Percentiles rank a stretch among this genome's conserved stretches.
Evolutionary conservation across 2,797 vertebrate genomes (phyloP).

Genomic region (Falco rusticolus): DNA sequence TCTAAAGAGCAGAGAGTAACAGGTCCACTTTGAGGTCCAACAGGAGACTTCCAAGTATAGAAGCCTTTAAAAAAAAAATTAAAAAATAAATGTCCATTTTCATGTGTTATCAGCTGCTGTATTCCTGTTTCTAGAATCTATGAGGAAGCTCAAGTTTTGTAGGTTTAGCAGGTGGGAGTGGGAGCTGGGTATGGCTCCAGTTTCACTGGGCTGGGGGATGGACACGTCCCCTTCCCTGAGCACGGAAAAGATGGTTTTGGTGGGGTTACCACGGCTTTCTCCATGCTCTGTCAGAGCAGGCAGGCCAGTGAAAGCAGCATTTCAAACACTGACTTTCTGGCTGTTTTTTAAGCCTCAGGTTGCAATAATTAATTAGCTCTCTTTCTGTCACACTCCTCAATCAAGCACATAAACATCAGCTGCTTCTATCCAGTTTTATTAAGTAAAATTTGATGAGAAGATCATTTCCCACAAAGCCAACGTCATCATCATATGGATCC

Average conservation of each 20-base stretch:
- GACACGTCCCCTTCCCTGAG: background rate
- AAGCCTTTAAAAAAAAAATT: background rate
- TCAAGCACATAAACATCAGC: background rate
- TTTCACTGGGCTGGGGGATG: background rate
- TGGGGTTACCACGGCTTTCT: background rate
- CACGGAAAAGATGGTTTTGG: background rate
- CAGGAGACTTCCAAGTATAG: conserved; percentile 34
- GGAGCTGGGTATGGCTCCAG: background rate
- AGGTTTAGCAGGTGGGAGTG: background rate
- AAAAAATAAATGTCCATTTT: background rate
- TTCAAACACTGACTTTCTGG: background rate
- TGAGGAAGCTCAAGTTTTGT: background rate
- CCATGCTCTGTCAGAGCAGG: background rate
- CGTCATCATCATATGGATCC: rapidly evolving
- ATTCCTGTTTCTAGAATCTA: background rate
- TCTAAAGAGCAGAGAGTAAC: conserved; percentile 44
- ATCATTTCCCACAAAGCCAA: background rate
- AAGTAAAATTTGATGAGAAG: background rate
- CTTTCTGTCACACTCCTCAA: background rate
- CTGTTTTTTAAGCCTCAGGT: background rate
- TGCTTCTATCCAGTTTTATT: background rate
- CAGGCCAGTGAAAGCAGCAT: background rate
- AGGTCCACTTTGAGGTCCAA: conserved; percentile 53
- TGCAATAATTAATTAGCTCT: background rate
- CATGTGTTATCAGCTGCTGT: background rate